These are phyloP conservation scores for Incurvaria masculella DNA, from an alignment of 2,888 invertebrate species.

Conservation along the genomic window DNA sequence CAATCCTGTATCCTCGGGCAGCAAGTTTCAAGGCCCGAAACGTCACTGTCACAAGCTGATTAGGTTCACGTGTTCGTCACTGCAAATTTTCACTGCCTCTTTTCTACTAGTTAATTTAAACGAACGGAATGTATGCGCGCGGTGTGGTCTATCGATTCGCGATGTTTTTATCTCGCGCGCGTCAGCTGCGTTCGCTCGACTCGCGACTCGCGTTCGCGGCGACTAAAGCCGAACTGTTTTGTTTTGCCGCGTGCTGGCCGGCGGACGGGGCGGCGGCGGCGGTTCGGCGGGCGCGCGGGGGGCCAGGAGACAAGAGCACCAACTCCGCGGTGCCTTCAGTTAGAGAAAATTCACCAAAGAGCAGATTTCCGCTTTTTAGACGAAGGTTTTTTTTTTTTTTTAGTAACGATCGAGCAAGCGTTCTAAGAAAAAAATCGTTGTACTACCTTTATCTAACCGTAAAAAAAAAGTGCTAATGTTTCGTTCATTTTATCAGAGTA, in stretches of 20 bases:
- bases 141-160: neutral
- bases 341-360: too few species aligned
- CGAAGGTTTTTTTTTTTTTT: too few species aligned
- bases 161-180: neutral
- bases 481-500: too few species aligned
- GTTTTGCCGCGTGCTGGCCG: neutral
- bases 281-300: neutral
- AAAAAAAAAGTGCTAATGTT: too few species aligned
- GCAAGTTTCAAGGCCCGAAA: constrained; percentile 26
- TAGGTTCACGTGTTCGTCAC: neutral
- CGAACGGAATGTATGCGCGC: neutral
- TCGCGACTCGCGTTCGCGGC: neutral
- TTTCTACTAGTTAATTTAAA: neutral
- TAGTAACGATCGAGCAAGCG: too few species aligned
- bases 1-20: constrained; percentile 9
- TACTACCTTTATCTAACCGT: too few species aligned
- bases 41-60: constrained; percentile 41
- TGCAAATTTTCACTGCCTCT: too few species aligned
- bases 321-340: too few species aligned
- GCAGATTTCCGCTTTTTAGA: too few species aligned
- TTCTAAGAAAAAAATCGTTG: too few species aligned
- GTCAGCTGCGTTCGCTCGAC: neutral
- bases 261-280: neutral
- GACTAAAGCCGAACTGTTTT: neutral
- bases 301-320: too few species aligned